Conservation (phyloP, 2,888 invertebrate genomes). For the Dicyrtoma fusca region DNA sequence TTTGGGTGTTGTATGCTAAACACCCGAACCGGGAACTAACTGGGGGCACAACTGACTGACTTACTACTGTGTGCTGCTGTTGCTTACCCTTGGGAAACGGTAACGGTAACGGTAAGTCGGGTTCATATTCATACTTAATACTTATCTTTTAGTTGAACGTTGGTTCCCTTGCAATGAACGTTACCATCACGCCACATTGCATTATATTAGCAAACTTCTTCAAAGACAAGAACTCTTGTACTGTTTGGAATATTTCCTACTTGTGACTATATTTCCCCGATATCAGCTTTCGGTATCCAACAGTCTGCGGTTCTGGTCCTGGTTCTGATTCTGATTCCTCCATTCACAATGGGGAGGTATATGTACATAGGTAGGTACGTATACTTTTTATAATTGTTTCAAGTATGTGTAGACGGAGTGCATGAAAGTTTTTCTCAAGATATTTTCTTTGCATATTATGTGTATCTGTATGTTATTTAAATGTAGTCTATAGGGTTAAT, state of each 20-base stretch:
- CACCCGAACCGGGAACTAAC: constrained; percentile 18
- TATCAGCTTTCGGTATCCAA: too few species aligned
- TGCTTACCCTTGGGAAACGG: too few species aligned
- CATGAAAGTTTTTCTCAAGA: background rate
- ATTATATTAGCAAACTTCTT: constrained; percentile 32
- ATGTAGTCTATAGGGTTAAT: too few species aligned
- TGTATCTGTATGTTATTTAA: too few species aligned
- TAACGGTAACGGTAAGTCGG: too few species aligned
- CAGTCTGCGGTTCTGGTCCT: too few species aligned
- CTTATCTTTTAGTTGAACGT: constrained; percentile 14
- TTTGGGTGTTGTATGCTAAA: constrained; percentile 30
- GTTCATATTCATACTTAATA: background rate
- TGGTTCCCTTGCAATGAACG: background rate
- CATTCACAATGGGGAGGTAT: background rate
- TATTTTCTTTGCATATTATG: too few species aligned
- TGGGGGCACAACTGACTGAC: background rate
- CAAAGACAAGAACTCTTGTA: constrained; percentile 14
- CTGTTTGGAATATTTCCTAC: constrained; percentile 20
- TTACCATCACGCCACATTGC: constrained; percentile 30
- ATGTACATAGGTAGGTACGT: background rate
- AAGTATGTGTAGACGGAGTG: background rate
- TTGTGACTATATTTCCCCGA: background rate
- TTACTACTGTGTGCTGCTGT: background rate
- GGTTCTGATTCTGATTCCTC: background rate
- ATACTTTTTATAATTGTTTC: background rate